Conservation (phyloP, 2,113 vertebrate species). For the Bubo blakistoni region DNA sequence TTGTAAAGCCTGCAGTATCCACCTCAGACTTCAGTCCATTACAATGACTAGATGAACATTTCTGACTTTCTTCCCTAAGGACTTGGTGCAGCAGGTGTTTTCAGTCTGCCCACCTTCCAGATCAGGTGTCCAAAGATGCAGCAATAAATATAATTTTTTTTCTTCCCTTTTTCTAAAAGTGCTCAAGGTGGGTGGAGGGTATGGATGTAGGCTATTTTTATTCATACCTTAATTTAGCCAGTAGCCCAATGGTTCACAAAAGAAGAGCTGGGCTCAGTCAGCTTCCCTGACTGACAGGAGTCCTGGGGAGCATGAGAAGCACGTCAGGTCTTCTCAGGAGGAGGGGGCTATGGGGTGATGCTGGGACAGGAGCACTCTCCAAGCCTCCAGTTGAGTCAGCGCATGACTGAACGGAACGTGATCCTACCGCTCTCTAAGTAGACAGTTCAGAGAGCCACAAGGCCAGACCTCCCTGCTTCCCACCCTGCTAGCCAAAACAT, state of each 20-base stretch:
- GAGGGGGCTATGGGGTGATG: not conserved
- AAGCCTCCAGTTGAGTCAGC: not conserved
- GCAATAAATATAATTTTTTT: conserved; percentile 6
- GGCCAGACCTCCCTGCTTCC: not conserved
- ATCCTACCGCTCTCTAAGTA: not conserved
- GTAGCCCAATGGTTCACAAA: not conserved
- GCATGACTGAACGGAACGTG: accelerated
- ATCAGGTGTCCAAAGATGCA: conserved; percentile 57
- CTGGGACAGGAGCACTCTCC: not conserved
- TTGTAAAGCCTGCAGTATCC: not conserved
- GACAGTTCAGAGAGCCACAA: not conserved
- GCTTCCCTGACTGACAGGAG: not conserved
- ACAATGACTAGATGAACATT: not conserved
- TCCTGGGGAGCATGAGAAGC: not conserved
- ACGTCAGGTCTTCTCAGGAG: not conserved
- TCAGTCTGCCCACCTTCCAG: conserved; percentile 62
- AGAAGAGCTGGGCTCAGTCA: not conserved
- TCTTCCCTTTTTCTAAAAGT: conserved; percentile 29
- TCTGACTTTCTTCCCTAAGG: not conserved
- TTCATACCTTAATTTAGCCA: conserved; percentile 43
- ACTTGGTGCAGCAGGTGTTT: conserved; percentile 55
- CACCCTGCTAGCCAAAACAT: not conserved
- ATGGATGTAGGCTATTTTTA: conserved; percentile 40
- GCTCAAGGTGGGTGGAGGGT: conserved; percentile 31
- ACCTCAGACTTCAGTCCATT: not conserved